Evolutionary conservation across 2,888 invertebrate genomes (phyloP).

Genomic region (Corythucha ciliata): DNA sequence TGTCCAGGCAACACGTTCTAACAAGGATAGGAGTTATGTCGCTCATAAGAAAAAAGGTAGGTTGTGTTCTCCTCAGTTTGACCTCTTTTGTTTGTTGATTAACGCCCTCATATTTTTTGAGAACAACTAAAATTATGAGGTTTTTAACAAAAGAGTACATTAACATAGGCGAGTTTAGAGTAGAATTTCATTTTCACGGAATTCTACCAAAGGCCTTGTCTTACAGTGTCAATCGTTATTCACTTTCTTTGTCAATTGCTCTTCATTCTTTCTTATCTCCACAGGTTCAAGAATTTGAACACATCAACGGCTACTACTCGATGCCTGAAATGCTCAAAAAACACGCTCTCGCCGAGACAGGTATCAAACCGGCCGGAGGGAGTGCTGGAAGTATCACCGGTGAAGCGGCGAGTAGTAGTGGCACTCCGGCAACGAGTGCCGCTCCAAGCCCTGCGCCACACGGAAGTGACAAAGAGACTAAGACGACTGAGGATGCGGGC

Average conservation of each 20-base stretch:
- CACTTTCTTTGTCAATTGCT: too few relatives aligned
- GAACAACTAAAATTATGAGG: too few relatives aligned
- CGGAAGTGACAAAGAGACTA: too few relatives aligned
- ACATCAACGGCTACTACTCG: constrained; percentile 94
- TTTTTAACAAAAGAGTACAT: too few relatives aligned
- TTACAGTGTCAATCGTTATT: too few relatives aligned
- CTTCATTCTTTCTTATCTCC: constrained; percentile 7
- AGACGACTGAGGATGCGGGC: too few relatives aligned
- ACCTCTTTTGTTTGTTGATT: too few relatives aligned
- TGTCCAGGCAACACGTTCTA: constrained; percentile 92
- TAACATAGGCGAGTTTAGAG: too few relatives aligned
- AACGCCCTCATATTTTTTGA: too few relatives aligned
- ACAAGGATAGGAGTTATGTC: constrained; percentile 99
- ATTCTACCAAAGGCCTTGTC: too few relatives aligned
- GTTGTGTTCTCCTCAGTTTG: constrained; percentile 47
- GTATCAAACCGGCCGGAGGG: constrained; percentile 44
- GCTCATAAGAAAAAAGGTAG: constrained; percentile 86
- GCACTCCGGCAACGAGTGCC: constrained; percentile 52
- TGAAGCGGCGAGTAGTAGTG: constrained; percentile 40
- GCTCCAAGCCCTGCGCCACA: constrained; percentile 64
- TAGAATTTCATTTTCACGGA: too few relatives aligned
- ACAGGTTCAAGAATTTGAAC: constrained; percentile 93
- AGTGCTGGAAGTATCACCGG: constrained; percentile 39
- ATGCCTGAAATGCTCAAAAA: constrained; percentile 87
- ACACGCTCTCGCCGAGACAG: constrained; percentile 49